phyloP scores from a whole-genome alignment of 2,888 invertebrate species.

The Apodemia duryi region DNA sequence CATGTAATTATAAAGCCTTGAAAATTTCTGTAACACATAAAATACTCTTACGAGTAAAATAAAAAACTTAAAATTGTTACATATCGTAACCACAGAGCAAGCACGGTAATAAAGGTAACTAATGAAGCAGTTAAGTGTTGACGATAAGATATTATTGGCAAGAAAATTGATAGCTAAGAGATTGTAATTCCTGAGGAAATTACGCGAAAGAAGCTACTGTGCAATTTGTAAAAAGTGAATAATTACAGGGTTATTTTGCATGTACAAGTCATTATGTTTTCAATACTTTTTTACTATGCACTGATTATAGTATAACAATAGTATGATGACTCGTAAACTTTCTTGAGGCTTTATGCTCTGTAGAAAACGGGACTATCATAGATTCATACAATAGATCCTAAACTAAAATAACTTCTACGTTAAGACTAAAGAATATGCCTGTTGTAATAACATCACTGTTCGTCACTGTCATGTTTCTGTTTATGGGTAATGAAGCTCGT shows the following conservation, averaged over 20 bases:
- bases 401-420: neutral
- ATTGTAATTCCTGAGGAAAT: slow-evolving; percentile 22
- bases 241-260: slow-evolving; percentile 6
- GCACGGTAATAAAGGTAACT: slow-evolving; percentile 16
- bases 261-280: neutral
- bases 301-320: neutral
- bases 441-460: too few species aligned
- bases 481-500: too few species aligned
- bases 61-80: slow-evolving; percentile 1
- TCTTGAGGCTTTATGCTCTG: neutral
- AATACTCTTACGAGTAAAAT: neutral
- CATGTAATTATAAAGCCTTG: too few species aligned
- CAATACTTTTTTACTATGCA: neutral
- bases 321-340: neutral
- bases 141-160: slow-evolving; percentile 25
- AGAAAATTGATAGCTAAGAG: slow-evolving; percentile 17
- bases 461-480: too few species aligned
- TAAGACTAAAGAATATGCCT: neutral
- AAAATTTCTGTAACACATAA: neutral
- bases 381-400: too few species aligned
- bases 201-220: slow-evolving; percentile 22
- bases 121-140: slow-evolving; percentile 21
- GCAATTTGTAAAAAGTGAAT: slow-evolving; percentile 23
- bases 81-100: neutral
- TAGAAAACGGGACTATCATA: neutral